Evolutionary conservation across 2,113 vertebrate species (phyloP).

Genomic region (Spheniscus mendiculus): DNA sequence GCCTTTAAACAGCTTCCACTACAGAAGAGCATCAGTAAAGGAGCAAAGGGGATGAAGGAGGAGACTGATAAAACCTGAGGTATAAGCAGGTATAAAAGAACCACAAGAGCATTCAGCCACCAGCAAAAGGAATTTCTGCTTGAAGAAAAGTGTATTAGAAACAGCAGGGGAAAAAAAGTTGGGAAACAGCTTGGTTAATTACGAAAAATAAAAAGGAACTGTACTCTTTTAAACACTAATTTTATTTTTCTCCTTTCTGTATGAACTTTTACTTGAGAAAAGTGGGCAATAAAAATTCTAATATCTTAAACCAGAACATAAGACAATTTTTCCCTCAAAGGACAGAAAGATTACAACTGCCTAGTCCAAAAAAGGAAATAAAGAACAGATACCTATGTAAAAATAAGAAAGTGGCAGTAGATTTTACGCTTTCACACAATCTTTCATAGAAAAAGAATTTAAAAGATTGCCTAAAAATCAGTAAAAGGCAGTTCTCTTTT

Average conservation of each 20-base stretch:
- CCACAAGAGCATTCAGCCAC: neutral
- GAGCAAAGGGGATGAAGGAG: neutral
- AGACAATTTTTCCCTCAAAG: neutral
- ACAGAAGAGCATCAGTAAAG: neutral
- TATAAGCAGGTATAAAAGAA: neutral
- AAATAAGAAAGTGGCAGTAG: neutral
- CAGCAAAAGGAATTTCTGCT: neutral
- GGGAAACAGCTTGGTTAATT: neutral
- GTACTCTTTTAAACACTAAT: neutral
- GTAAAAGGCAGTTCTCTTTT: neutral
- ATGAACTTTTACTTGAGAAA: neutral
- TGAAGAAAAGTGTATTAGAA: neutral
- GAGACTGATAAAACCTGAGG: neutral
- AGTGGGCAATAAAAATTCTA: neutral
- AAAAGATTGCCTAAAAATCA: neutral
- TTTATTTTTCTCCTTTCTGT: neutral
- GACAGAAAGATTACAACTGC: neutral
- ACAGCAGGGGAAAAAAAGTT: neutral
- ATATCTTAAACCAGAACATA: neutral
- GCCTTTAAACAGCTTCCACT: neutral
- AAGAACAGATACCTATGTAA: neutral
- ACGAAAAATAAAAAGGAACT: neutral
- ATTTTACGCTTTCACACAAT: neutral
- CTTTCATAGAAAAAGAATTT: neutral
- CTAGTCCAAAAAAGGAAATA: neutral